Percentiles rank a stretch among this genome's conserved stretches.
Conservation (phyloP, 1,140 invertebrate genomes). For the Spodoptera frugiperda region DNA sequence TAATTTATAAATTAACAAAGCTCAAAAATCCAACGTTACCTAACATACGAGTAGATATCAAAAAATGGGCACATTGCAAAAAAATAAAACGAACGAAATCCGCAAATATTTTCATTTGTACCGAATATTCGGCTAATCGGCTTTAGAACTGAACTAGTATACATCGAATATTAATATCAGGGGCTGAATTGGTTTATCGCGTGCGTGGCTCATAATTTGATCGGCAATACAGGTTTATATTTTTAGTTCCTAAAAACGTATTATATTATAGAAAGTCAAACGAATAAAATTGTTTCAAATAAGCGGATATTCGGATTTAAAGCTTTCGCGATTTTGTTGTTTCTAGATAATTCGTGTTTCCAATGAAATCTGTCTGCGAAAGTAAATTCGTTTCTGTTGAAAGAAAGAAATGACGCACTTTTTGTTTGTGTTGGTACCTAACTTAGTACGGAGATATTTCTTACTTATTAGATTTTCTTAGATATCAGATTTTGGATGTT, state of each 20-base stretch:
- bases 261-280: neutral
- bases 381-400: too few relatives aligned
- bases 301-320: too few relatives aligned
- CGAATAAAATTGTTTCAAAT: too few relatives aligned
- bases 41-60: neutral
- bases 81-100: neutral
- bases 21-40: neutral
- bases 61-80: slow-evolving; percentile 1
- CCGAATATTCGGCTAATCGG: slow-evolving; percentile 33
- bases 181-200: slow-evolving; percentile 16
- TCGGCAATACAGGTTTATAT: neutral
- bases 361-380: too few relatives aligned
- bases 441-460: too few relatives aligned
- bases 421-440: too few relatives aligned
- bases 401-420: too few relatives aligned
- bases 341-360: too few relatives aligned
- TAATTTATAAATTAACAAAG: neutral
- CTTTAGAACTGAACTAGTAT: slow-evolving; percentile 32
- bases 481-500: too few relatives aligned
- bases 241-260: neutral
- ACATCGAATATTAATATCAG: slow-evolving; percentile 40
- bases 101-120: slow-evolving; percentile 15
- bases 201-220: slow-evolving; percentile 15
- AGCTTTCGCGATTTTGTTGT: too few relatives aligned
- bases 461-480: too few relatives aligned